Conservation (phyloP, 2,888 invertebrate genomes). For the Gerris lacustris region DNA sequence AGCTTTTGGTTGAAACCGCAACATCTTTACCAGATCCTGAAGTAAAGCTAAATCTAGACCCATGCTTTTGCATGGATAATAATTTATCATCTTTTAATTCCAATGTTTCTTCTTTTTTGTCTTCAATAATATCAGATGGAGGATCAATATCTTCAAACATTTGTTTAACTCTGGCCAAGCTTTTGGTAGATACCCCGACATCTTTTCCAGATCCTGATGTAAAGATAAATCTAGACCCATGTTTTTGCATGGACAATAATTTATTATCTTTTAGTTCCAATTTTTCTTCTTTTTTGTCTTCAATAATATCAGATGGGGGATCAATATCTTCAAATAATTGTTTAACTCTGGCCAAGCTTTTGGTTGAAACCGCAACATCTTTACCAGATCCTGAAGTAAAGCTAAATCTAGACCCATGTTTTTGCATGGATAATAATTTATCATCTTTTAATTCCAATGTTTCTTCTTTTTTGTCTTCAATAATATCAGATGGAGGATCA, state of each 20-base stretch:
- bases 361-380: not conserved
- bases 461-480: too few species aligned
- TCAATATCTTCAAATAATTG: not conserved
- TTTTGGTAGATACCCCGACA: conserved; percentile 8
- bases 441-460: too few species aligned
- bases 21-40: too few species aligned
- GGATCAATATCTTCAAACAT: conserved; percentile 10
- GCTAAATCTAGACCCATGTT: not conserved
- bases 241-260: not conserved
- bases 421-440: too few species aligned
- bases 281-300: not conserved
- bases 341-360: not conserved
- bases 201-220: not conserved
- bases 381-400: not conserved
- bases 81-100: too few species aligned
- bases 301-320: not conserved
- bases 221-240: not conserved
- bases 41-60: too few species aligned
- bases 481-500: not conserved
- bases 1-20: too few species aligned
- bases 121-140: too few species aligned
- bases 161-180: conserved; percentile 2
- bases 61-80: too few species aligned
- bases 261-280: not conserved
- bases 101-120: too few species aligned